Conservation (phyloP, 2,797 vertebrate genomes). For the Nannoperca australis region DNA sequence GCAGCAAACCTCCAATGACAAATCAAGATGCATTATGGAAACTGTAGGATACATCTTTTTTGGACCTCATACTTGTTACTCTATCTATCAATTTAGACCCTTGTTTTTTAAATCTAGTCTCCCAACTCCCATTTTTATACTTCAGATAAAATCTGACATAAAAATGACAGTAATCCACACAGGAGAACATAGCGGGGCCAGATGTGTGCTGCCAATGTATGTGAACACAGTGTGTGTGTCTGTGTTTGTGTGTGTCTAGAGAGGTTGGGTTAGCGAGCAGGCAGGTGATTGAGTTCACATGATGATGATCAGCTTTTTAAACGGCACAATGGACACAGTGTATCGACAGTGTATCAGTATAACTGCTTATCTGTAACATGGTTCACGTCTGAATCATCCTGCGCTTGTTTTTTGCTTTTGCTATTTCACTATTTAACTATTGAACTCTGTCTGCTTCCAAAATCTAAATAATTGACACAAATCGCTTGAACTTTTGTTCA, state of each 20-base stretch:
- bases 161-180: slow-evolving; percentile 10
- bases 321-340: not conserved
- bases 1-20: not conserved
- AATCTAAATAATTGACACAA: slow-evolving; percentile 14
- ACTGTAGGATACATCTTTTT: not conserved
- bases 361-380: slow-evolving; percentile 10
- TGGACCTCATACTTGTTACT: not conserved
- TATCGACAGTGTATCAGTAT: slow-evolving; percentile 2
- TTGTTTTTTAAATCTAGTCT: not conserved
- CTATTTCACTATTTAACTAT: not conserved
- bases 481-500: not conserved
- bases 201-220: slow-evolving; percentile 18
- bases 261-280: not conserved
- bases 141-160: slow-evolving; percentile 21
- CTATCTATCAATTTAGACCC: not conserved
- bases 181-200: slow-evolving; percentile 26
- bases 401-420: not conserved
- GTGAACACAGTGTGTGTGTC: not conserved
- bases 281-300: slow-evolving; percentile 38
- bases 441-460: slow-evolving; percentile 1
- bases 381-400: slow-evolving; percentile 21
- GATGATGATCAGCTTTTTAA: not conserved
- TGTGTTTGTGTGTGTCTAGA: slow-evolving; percentile 2
- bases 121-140: not conserved
- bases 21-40: not conserved